Base-by-base conservation (phyloP, 2,888 invertebrate species). In the Masnerella sp. region DNA sequence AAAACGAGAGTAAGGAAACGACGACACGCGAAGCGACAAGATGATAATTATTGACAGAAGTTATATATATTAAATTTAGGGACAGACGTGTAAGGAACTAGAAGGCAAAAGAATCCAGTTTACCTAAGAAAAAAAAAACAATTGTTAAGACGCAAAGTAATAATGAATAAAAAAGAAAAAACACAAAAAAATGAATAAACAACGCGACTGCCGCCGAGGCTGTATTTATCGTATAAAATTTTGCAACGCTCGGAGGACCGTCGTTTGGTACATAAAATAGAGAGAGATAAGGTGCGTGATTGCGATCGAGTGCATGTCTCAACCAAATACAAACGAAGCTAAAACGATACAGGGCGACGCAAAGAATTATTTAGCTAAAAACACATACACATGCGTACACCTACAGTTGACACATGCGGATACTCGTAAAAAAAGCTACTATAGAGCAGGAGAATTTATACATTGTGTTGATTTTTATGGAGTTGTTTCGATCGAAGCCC, bases 391-490 rank as follows among this genome's bases (percentile, higher is more conserved):
- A 71, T 65, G 76, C 80, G 75, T 76, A 79, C 77, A 72, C 49
- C 5, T 9, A n/a, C 9, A n/a, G 32, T 1, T 18, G 11, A 18
- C 18, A 52, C 38, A 49, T 43, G 8, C 45, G 25, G 25, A 28
- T 5, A 34, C 14, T 54, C 49, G 45, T 36, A 22, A 15, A 71
- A 79, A 78, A 79, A 79, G 80, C 83, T 82, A 80, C 81, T 83
- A 79, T 80, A 78, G 69, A 74, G 56, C 70, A 78, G 80, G 78
- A 81, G 80, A 78, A 80, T 83, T 83, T 83, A 82, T 82, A 82
- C 78, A 80, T 79, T 77, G 73, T 79, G 83, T 83, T 82, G 81
- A 81, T 81, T 83, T 82, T 82, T 76, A 79, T 62, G 77, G 67
- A 69, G 78, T 80, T 82, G 79, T 80, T 80, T 80, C 71, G 77